phyloP scores from a whole-genome alignment of 2,888 invertebrate species.

The Incurvaria masculella region DNA sequence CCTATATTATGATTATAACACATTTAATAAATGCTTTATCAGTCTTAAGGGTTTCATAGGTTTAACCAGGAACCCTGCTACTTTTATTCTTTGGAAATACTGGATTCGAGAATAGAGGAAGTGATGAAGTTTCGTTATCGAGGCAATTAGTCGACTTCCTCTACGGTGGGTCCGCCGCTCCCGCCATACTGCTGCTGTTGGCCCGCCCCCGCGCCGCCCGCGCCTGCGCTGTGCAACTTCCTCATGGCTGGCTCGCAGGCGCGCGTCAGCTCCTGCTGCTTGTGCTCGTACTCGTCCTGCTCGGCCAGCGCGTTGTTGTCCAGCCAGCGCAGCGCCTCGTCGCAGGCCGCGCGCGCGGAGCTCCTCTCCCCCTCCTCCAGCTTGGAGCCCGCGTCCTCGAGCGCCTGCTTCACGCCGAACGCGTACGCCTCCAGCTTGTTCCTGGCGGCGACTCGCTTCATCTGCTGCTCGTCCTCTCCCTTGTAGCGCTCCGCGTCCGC shows the following conservation, averaged over 20 bases:
- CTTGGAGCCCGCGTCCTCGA: conserved; percentile 59
- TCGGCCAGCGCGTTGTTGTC: conserved; percentile 65
- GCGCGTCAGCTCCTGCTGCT: conserved; percentile 56
- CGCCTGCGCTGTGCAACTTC: conserved; percentile 54
- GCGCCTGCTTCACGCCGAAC: conserved; percentile 66
- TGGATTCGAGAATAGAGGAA: no score
- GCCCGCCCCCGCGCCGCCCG: conserved; percentile 12
- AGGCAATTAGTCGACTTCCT: conserved; percentile 20
- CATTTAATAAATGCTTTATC: no score
- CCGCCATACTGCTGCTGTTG: conserved; percentile 2
- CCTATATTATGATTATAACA: no score
- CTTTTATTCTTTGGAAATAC: no score
- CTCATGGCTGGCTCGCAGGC: conserved; percentile 57
- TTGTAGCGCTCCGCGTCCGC: conserved; percentile 70
- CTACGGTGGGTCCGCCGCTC: conserved; percentile 17
- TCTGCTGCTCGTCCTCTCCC: conserved; percentile 68
- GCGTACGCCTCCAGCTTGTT: conserved; percentile 71
- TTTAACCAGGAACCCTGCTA: no score
- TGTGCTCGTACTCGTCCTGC: conserved; percentile 62
- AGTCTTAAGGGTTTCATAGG: no score
- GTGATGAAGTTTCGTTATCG: no score
- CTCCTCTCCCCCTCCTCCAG: conserved; percentile 65
- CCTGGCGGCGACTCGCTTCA: conserved; percentile 63
- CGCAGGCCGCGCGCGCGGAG: conserved; percentile 45
- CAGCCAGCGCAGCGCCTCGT: conserved; percentile 65